Evolutionary conservation across 2,888 invertebrate genomes (phyloP).

Genomic region (Dexiosoma caninum): DNA sequence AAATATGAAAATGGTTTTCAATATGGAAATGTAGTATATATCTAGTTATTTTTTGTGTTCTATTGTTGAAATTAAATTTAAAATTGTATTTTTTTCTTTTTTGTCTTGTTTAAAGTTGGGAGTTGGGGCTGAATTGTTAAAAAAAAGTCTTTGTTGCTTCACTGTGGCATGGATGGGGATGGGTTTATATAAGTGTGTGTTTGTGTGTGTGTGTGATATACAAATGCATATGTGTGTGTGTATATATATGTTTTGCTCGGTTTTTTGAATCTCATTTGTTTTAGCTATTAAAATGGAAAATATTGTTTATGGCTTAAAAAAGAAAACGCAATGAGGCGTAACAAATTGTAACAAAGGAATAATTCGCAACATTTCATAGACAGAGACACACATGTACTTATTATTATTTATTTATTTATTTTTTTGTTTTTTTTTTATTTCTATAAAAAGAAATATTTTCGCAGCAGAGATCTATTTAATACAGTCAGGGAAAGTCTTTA

Average conservation of each 20-base stretch:
- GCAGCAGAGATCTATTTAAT: background rate
- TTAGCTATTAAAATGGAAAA: slow-evolving; percentile 21
- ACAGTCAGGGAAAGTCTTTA: background rate
- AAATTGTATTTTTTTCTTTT: background rate
- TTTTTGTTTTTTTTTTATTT: background rate
- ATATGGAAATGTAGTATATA: slow-evolving; percentile 12
- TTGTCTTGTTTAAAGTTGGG: background rate
- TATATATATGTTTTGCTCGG: background rate
- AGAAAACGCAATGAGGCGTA: slow-evolving; percentile 54
- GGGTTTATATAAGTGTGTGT: too few relatives aligned
- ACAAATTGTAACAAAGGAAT: slow-evolving; percentile 56
- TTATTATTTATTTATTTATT: background rate
- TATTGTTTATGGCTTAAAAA: slow-evolving; percentile 24
- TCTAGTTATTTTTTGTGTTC: background rate
- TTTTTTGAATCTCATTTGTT: slow-evolving; percentile 20
- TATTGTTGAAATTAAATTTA: slow-evolving; percentile 36
- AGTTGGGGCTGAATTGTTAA: background rate
- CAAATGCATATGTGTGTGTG: background rate
- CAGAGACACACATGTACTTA: background rate
- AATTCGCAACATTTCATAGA: background rate
- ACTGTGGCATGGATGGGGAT: background rate
- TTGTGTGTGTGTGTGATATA: background rate
- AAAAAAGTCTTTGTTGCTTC: background rate
- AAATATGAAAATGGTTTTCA: slow-evolving; percentile 37
- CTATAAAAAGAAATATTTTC: background rate